Conservation (phyloP, 2,888 invertebrate genomes). For the Lasioglossum leucozonium region DNA sequence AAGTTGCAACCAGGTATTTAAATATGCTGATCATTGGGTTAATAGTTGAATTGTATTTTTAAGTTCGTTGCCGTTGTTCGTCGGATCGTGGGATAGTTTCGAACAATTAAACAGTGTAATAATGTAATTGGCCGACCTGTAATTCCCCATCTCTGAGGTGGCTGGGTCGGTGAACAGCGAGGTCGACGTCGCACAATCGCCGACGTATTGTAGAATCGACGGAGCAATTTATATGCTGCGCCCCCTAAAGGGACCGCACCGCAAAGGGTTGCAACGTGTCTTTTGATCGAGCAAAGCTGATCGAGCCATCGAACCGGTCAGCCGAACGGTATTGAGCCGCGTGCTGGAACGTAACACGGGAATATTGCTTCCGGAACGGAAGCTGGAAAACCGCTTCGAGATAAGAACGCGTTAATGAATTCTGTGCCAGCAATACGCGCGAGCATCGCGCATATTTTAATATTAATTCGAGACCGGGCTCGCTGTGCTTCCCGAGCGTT, state of each 20-base stretch:
- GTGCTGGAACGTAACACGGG: slow-evolving; percentile 24
- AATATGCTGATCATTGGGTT: too few relatives aligned
- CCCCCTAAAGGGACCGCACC: slow-evolving; percentile 42
- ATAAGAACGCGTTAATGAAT: slow-evolving; percentile 59
- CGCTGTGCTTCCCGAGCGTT: background rate
- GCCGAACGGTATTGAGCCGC: slow-evolving; percentile 41
- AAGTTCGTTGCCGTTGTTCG: too few relatives aligned
- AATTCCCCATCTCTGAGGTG: slow-evolving; percentile 2
- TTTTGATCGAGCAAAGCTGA: slow-evolving; percentile 63
- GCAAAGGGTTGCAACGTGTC: slow-evolving; percentile 63
- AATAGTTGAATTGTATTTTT: too few relatives aligned
- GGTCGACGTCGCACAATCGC: slow-evolving; percentile 27
- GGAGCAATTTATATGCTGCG: slow-evolving; percentile 39
- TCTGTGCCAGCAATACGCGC: slow-evolving; percentile 42
- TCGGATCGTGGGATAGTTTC: background rate
- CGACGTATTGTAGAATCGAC: slow-evolving; percentile 26
- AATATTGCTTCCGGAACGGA: slow-evolving; percentile 46
- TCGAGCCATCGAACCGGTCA: slow-evolving; percentile 56
- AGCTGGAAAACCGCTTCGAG: slow-evolving; percentile 12
- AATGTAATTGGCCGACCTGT: background rate
- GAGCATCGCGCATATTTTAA: slow-evolving; percentile 54
- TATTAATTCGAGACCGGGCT: slow-evolving; percentile 45
- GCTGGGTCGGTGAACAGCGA: background rate
- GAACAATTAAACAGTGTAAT: background rate
- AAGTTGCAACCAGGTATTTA: too few relatives aligned